Evolutionary conservation across 2,113 vertebrate species (phyloP).

Genomic region (Paratilapia polleni): DNA sequence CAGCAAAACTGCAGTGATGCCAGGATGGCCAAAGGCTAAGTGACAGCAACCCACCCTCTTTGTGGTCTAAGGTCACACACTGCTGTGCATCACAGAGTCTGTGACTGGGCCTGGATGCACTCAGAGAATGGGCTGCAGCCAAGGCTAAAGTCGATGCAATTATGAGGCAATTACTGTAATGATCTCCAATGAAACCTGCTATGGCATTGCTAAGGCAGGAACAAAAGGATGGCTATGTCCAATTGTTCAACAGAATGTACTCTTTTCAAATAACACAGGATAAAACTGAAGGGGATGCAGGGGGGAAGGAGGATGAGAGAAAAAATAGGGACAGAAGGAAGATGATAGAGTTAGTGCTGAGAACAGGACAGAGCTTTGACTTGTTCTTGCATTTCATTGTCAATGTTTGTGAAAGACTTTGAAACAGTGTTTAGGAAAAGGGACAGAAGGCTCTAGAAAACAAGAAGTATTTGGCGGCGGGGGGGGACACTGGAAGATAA

Average conservation of each 20-base stretch:
- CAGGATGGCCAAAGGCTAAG: constrained; percentile 56
- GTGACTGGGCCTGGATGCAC: constrained; percentile 55
- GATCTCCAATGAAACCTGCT: constrained; percentile 70
- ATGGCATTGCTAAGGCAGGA: constrained; percentile 56
- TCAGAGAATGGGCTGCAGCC: constrained; percentile 62
- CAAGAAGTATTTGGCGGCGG: constrained; percentile 58
- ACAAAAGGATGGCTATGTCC: constrained; percentile 53
- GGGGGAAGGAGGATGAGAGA: constrained; percentile 6
- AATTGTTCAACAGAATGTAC: constrained; percentile 60
- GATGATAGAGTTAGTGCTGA: constrained; percentile 18
- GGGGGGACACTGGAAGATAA: constrained; percentile 86
- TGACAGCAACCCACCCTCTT: constrained; percentile 51
- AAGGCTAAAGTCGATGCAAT: constrained; percentile 69
- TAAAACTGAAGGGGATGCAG: neutral
- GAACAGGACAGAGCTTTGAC: constrained; percentile 34
- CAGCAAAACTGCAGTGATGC: constrained; percentile 49
- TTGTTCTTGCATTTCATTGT: constrained; percentile 41
- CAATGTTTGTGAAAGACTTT: constrained; percentile 77
- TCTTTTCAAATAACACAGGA: constrained; percentile 44
- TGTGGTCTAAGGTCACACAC: constrained; percentile 57
- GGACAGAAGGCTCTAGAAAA: constrained; percentile 80
- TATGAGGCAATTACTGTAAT: constrained; percentile 76
- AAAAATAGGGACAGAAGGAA: constrained; percentile 2
- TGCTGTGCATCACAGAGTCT: constrained; percentile 44
- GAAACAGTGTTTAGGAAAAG: constrained; percentile 85